These are phyloP conservation scores for Halichoeres trimaculatus DNA, from an alignment of 2,113 vertebrate genomes.

Conservation along the genomic window DNA sequence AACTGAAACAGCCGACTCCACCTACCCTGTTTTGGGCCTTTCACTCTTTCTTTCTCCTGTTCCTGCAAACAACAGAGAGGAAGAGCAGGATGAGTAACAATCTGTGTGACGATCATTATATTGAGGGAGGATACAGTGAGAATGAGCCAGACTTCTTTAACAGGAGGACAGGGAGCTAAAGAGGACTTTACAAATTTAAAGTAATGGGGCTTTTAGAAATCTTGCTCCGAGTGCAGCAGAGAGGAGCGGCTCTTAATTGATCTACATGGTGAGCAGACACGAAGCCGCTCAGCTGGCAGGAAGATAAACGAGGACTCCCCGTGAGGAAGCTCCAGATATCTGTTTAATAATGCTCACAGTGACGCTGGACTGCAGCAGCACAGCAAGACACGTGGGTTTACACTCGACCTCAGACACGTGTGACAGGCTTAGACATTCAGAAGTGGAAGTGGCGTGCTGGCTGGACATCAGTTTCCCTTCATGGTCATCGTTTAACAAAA, in stretches of 20 bases:
- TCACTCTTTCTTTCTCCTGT: neutral
- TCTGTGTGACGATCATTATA: slow-evolving; percentile 36
- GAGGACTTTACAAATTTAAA: slow-evolving; percentile 25
- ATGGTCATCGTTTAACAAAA: neutral
- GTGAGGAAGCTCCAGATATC: neutral
- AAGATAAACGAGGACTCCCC: slow-evolving; percentile 18
- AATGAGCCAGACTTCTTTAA: neutral
- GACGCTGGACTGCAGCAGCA: neutral
- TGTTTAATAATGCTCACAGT: neutral
- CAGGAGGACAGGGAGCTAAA: neutral
- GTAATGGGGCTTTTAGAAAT: slow-evolving; percentile 38
- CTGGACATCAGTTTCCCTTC: no score
- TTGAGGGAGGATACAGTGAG: slow-evolving; percentile 3
- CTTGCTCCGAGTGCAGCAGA: neutral
- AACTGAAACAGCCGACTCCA: no score
- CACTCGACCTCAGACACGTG: neutral
- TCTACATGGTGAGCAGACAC: slow-evolving; percentile 11
- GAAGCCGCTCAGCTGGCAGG: slow-evolving; percentile 3
- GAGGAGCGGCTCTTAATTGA: slow-evolving; percentile 45
- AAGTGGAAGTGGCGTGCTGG: neutral
- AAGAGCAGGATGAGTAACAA: neutral
- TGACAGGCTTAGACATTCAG: neutral
- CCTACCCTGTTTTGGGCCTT: no score
- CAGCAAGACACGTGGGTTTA: neutral
- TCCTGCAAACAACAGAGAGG: slow-evolving; percentile 2